Evolutionary conservation across 2,113 vertebrate species (phyloP), one percentile per base, ranked within the genome.

Genomic region (Athene cunicularia): DNA sequence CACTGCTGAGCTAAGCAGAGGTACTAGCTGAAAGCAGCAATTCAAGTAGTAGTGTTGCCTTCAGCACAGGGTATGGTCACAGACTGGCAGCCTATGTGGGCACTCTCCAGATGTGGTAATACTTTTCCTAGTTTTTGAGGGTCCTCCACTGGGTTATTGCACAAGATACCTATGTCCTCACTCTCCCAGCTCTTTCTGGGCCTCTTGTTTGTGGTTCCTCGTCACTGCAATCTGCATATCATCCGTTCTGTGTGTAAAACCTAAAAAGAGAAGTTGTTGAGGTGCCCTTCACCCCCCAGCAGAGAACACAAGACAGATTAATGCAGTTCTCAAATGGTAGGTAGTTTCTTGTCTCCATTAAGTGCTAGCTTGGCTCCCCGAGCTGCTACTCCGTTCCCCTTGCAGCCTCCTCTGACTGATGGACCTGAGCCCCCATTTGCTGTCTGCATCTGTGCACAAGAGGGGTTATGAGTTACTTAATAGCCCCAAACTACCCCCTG

Each of bases 161-260:
- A 30, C 37, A 68, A 30, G 14, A 45, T 58, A 62, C 76, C 39
- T 23, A 21, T 1, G 2, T 64, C 62, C 27, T 79, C 0, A 0
- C 23, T 88, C 18, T 59, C 41, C 30, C 2, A 2, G 18, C 0
- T 0, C 47, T 93, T 80, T 47, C 33, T 82, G 70, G 18, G 33
- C 60, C 27, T 81, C 35, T 64, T 26, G 27, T 80, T 76, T 73
- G 45, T 3, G 3, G 3, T 49, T 86, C 11, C 23, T 91, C 14
- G 55, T 89, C 6, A 1, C 37, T 55, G 56, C 3, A 6, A 21
- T 9, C 47, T n/a, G 13, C n/a, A 8, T 5, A 2, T 82, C 35
- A 33, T 43, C 52, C 4, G 1, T 28, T 64, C 39, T 1, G 0
- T n/a, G 18, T 47, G 30, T 60, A 56, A 71, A 77, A 86, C 59